phyloP scores from a whole-genome alignment of 2,888 invertebrate genomes.

The Hyppa rectilinea region DNA sequence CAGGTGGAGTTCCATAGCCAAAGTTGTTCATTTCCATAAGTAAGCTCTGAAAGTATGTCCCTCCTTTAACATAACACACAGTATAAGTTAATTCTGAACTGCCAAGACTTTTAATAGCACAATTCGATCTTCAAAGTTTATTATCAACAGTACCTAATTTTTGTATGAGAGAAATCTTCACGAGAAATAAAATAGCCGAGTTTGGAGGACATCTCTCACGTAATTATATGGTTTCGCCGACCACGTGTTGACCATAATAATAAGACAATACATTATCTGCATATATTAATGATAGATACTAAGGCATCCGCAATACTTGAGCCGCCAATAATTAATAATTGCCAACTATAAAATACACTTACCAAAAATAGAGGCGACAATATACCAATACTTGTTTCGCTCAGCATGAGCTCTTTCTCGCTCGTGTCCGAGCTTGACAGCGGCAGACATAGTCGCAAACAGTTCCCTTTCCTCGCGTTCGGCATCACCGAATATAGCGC shows the following conservation, averaged over 20 bases:
- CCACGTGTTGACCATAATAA: background rate
- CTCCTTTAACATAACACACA: no score
- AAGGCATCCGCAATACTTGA: background rate
- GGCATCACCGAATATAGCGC: conserved; percentile 91
- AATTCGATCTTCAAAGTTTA: background rate
- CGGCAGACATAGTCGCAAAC: conserved; percentile 93
- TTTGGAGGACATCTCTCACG: background rate
- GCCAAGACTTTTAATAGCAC: background rate
- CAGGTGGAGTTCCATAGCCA: no score
- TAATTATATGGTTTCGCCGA: background rate
- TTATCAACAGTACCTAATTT: background rate
- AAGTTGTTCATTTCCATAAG: no score
- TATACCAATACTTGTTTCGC: conserved; percentile 96
- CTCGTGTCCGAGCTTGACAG: conserved; percentile 95
- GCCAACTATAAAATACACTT: conserved; percentile 56
- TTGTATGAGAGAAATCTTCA: background rate
- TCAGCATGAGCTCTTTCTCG: conserved; percentile 95
- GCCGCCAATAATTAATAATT: background rate
- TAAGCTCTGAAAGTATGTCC: no score
- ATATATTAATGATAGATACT: background rate
- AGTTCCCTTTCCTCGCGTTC: conserved; percentile 94
- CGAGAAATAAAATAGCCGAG: background rate
- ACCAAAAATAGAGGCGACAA: conserved; percentile 93
- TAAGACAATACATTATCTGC: background rate
- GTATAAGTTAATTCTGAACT: background rate